Evolutionary conservation across 2,797 vertebrate species (phyloP).

Genomic region (Heliangelus exortis): DNA sequence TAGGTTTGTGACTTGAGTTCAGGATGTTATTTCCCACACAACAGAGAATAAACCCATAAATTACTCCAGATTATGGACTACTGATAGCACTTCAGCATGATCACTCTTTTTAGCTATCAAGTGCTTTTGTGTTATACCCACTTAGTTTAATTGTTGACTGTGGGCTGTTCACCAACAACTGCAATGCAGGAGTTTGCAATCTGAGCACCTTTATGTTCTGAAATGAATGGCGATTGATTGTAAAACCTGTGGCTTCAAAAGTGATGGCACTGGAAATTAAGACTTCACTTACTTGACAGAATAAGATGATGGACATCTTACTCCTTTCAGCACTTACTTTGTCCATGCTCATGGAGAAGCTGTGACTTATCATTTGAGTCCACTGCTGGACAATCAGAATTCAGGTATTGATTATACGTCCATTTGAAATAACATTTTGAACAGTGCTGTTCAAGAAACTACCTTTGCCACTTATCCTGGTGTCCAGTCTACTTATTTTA

Average conservation of each 20-base stretch:
- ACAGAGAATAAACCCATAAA: not conserved
- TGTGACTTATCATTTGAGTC: not conserved
- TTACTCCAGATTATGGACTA: not conserved
- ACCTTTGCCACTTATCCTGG: not conserved
- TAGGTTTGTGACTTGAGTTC: not conserved
- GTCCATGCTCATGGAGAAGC: not conserved
- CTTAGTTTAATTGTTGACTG: not conserved
- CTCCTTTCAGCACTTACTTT: not conserved
- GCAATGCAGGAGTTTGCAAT: not conserved
- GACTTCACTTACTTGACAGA: not conserved
- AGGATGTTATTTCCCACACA: not conserved
- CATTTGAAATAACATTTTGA: not conserved
- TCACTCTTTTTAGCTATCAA: not conserved
- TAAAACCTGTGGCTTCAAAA: not conserved
- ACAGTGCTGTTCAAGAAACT: not conserved
- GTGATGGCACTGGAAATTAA: not conserved
- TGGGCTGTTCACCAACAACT: not conserved
- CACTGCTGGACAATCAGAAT: not conserved
- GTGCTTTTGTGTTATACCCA: fast-evolving
- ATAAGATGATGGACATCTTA: not conserved
- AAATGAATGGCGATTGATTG: not conserved
- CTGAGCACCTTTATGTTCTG: not conserved
- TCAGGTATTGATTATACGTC: not conserved
- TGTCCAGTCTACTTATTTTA: not conserved
- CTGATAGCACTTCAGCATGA: not conserved